Evolutionary conservation across 2,113 vertebrate species (phyloP), one percentile per base, ranked within the genome.

Genomic region (Ciconia boyciana): DNA sequence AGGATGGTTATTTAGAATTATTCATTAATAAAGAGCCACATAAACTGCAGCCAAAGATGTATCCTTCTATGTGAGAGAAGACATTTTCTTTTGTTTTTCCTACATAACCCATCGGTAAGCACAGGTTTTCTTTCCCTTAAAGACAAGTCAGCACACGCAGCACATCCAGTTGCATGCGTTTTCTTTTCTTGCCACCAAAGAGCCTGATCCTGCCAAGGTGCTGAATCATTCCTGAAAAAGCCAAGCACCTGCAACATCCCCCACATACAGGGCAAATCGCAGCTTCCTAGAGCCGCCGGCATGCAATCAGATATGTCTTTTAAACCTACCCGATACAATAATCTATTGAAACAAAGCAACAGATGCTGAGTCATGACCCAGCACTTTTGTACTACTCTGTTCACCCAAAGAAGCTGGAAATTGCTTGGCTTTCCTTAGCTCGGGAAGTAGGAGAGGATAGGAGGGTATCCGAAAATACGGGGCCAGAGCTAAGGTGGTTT

Each of bases 241-340:
- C 36, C 15, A 4, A 60, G 55, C 43, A 60, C 82, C 93, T 75
- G 83, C 86, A 70, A 0, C 36, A 7, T 31, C n/a, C 5, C 65
- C 32, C 13, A 1, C n/a, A 2, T 0, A 3, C 2, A 0, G 66
- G 18, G n/a, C 0, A 19, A 51, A 11, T 1, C 28, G 74, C 87
- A 26, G 39, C 58, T 32, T 4, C 64, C 68, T 17, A 1, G n/a
- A 36, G 70, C 34, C 34, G 0, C 49, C 1, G 39, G 6, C 34
- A 2, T 54, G 86, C 39, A 4, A 17, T 26, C 65, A 57, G 79
- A 55, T 24, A 2, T 1, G 18, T 1, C 70, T 51, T 75, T 39
- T 3, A 19, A n/a, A 65, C 18, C 11, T 0, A 4, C 32, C 51
- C n/a, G 1, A 0, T 1, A 5, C 24, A 6, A 25, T 2, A 2